phyloP scores from a whole-genome alignment of 2,888 invertebrate genomes.

The Pyrrhia umbra region DNA sequence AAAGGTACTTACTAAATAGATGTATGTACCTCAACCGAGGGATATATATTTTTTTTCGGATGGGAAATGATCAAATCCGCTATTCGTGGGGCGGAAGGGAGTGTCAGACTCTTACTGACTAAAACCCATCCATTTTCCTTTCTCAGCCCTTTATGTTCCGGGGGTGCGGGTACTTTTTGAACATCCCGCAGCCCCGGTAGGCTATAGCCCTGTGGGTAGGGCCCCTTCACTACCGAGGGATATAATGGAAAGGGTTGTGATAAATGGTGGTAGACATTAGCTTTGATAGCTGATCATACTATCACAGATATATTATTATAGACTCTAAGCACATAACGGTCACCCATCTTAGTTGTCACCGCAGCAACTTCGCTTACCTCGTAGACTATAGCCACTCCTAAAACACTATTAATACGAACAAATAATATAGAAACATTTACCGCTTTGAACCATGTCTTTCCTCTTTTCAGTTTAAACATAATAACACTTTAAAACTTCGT shows the following conservation, averaged over 20 bases:
- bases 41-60: no score
- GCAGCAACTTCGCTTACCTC: neutral
- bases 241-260: no score
- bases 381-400: slow-evolving; percentile 22
- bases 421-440: slow-evolving; percentile 64
- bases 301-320: neutral
- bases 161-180: no score
- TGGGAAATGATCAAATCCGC: no score
- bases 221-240: no score
- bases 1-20: neutral
- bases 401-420: slow-evolving; percentile 1
- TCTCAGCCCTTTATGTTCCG: no score
- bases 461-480: slow-evolving; percentile 76
- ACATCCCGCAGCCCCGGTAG: no score
- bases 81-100: no score
- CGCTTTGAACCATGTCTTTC: slow-evolving; percentile 85
- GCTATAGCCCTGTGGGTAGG: no score
- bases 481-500: slow-evolving; percentile 47
- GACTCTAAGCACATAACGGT: neutral
- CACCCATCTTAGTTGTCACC: neutral
- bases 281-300: neutral
- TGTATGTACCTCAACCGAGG: neutral
- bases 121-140: no score
- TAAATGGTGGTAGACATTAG: neutral
- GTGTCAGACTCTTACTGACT: no score